Evolutionary conservation across 2,113 vertebrate species (phyloP), one percentile per base, ranked within the genome.

Genomic region (Labeo rohita): DNA sequence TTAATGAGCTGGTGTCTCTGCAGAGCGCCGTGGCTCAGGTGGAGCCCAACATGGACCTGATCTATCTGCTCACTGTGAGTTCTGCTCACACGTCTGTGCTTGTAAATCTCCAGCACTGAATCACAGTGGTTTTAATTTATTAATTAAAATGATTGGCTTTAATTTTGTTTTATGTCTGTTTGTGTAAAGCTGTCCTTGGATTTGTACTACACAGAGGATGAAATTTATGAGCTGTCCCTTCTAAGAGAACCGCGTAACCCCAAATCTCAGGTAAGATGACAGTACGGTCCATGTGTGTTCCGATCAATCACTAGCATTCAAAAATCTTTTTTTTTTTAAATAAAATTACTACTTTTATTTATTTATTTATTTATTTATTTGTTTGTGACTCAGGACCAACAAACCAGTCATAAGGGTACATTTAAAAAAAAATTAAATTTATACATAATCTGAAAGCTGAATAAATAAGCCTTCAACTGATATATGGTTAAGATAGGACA

Each of bases 41-140:
- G 90, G 98, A 99, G 86, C 97, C 98, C 89, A 98, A 97, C 92
- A 97, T 99, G 97, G 98, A 99, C 92, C 95, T 99, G 89, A 97
- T 99, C 92, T 96, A 99, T 92, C 94, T 99, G 88, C 94, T 99
- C 87, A 98, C 97, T 0, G 98, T 99, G 94, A 96, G 97, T 83
- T 63, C 23, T 34, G 21, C 54, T 68, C 13, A 9, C 34, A n/a
- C 13, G 5, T 74, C 82, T 59, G 52, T 83, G 16, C 3, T 54
- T 0, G 4, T 61, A 12, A 45, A 63, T 23, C 73, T 72, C 16
- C 68, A 75, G 73, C 47, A 75, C 73, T 75, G 1, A 72, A 45
- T 72, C 10, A 72, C 72, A 49, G 21, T n/a, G 6, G 11, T 49
- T 75, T 59, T 59, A 6, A 56, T 59, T n/a, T n/a, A 61, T 3